These are phyloP conservation scores for Ancistrus triradiatus DNA, from an alignment of 2,113 vertebrate species.

Conservation along the genomic window DNA sequence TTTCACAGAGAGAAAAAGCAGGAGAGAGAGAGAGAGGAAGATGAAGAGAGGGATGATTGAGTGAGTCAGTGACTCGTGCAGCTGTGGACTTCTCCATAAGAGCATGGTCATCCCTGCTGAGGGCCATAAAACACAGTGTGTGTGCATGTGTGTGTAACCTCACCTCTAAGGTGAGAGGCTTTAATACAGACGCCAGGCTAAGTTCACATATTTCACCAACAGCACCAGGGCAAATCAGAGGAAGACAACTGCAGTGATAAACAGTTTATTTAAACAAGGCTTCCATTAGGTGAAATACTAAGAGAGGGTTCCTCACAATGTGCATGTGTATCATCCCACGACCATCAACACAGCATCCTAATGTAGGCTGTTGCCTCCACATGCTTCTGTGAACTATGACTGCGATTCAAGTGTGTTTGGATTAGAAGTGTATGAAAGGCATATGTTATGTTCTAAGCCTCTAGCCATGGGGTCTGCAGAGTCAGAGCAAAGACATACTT, in stretches of 20 bases:
- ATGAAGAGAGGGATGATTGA: conserved; percentile 51
- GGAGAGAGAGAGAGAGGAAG: conserved; percentile 29
- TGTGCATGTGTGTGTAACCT: conserved; percentile 30
- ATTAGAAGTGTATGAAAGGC: conserved; percentile 49
- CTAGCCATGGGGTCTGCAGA: background rate
- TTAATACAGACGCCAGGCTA: conserved; percentile 4
- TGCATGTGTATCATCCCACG: conserved; percentile 38
- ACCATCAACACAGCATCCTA: too few relatives aligned
- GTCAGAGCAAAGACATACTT: background rate
- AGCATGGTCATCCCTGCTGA: conserved; percentile 53
- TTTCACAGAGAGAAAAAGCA: conserved; percentile 62
- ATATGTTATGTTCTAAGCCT: conserved; percentile 54
- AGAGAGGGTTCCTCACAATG: background rate
- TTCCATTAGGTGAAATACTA: conserved; percentile 25
- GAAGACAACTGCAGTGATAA: conserved; percentile 26
- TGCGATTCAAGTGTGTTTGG: conserved; percentile 62
- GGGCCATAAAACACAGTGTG: conserved; percentile 47
- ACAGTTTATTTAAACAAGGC: conserved; percentile 15
- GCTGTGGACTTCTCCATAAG: conserved; percentile 50
- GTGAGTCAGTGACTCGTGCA: conserved; percentile 52
- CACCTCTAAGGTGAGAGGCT: background rate
- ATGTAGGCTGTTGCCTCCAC: conserved; percentile 55
- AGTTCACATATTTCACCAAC: background rate
- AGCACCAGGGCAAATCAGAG: conserved; percentile 1
- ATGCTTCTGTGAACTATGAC: conserved; percentile 54